These are phyloP conservation scores for Tetragonisca angustula DNA, from an alignment of 2,888 invertebrate genomes.

Conservation along the genomic window DNA sequence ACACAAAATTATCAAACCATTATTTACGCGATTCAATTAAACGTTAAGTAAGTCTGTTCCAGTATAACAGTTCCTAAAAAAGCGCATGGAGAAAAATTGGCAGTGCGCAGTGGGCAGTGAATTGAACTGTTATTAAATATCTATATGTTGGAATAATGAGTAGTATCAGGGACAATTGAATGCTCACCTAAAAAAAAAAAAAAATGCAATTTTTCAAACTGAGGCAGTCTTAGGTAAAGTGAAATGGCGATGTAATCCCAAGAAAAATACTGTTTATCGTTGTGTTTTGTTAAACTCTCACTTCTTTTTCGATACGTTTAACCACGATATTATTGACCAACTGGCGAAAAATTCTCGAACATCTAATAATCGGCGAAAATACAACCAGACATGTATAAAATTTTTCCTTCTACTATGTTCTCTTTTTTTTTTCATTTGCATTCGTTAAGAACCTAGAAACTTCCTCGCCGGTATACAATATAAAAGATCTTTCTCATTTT, in stretches of 20 bases:
- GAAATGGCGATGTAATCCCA: conserved; percentile 48
- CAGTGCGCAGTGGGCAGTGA: conserved; percentile 78
- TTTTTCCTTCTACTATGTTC: conserved; percentile 4
- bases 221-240: conserved; percentile 66
- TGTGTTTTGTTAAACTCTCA: conserved; percentile 39
- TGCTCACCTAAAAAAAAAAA: conserved; percentile 32
- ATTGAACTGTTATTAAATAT: conserved; percentile 46
- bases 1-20: conserved; percentile 41
- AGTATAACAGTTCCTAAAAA: conserved; percentile 43
- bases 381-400: conserved; percentile 49
- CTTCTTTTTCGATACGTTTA: conserved; percentile 40
- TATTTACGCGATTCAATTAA: conserved; percentile 28
- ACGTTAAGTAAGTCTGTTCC: conserved; percentile 45
- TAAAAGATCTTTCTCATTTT: conserved; percentile 53
- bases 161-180: conserved; percentile 6
- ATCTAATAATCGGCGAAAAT: conserved; percentile 38
- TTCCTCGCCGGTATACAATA: conserved; percentile 29
- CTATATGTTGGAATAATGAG: conserved; percentile 34
- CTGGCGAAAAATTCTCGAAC: conserved; percentile 15
- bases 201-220: conserved; percentile 57
- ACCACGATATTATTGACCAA: conserved; percentile 29
- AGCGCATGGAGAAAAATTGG: conserved; percentile 74
- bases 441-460: conserved; percentile 35
- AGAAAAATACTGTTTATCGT: conserved; percentile 66
- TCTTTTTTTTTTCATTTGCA: conserved; percentile 6